Percentiles rank a stretch among this genome's conserved stretches.
Evolutionary conservation across 2,888 invertebrate species (phyloP).

Genomic region (Acanthosoma haemorrhoidale): DNA sequence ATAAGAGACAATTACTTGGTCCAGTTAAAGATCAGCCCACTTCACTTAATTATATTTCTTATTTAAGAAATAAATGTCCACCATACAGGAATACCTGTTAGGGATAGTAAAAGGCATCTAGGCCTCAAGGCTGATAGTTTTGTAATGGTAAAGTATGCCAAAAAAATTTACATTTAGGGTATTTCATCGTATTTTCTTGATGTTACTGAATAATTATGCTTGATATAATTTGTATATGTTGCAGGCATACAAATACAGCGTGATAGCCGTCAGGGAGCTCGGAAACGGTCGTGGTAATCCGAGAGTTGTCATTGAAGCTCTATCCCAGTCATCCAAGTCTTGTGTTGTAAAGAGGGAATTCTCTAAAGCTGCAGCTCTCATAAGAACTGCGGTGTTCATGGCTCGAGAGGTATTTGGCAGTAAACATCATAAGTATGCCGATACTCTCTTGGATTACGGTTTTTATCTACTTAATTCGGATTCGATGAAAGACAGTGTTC

Average conservation of each 20-base stretch:
- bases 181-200: no score
- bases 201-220: no score
- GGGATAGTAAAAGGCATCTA: no score
- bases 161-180: no score
- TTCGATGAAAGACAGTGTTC: slow-evolving; percentile 75
- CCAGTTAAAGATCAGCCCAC: no score
- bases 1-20: no score
- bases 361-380: slow-evolving; percentile 71
- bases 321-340: slow-evolving; percentile 80
- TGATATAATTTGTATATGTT: no score
- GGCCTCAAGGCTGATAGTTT: no score
- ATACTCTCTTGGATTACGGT: slow-evolving; percentile 81
- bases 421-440: slow-evolving; percentile 76
- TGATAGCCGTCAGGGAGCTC: slow-evolving; percentile 66
- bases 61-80: no score
- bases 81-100: no score
- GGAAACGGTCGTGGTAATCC: slow-evolving; percentile 55
- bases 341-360: slow-evolving; percentile 86
- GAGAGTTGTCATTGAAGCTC: slow-evolving; percentile 70
- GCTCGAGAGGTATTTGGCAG: slow-evolving; percentile 61
- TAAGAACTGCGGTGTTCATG: slow-evolving; percentile 71
- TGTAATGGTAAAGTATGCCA: no score
- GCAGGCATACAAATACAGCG: slow-evolving; percentile 67
- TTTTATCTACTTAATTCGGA: slow-evolving; percentile 87
- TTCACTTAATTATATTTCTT: no score